Evolutionary conservation across 2,888 invertebrate species (phyloP).

Genomic region (Ennomos quercinarius): DNA sequence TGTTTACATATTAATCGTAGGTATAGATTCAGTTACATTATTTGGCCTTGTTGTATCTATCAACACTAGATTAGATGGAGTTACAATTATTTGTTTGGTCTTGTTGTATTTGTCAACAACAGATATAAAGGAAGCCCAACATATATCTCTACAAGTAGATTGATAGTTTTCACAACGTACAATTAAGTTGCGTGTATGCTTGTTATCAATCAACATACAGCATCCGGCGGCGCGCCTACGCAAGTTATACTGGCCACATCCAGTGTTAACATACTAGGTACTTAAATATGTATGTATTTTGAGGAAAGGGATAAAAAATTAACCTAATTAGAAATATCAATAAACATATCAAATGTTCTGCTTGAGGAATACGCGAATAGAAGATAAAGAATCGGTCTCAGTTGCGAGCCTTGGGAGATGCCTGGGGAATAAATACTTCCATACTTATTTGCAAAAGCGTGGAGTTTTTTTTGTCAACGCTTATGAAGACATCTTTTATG

Average conservation of each 20-base stretch:
- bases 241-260: constrained; percentile 17
- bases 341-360: no score
- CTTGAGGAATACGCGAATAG: no score
- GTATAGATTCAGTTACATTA: no score
- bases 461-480: no score
- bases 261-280: constrained; percentile 3
- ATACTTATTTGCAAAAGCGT: no score
- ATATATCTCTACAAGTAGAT: constrained; percentile 13
- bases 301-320: background rate
- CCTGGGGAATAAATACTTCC: no score
- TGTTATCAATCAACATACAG: constrained; percentile 32
- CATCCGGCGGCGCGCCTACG: constrained; percentile 41
- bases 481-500: no score
- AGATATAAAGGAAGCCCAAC: background rate
- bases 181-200: constrained; percentile 26
- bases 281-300: background rate
- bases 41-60: background rate
- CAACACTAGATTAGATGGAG: background rate
- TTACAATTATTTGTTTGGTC: no score
- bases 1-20: no score
- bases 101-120: background rate
- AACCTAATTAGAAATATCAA: no score
- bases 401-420: no score
- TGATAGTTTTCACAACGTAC: constrained; percentile 18
- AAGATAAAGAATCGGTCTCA: no score